Evolutionary conservation across 2,113 vertebrate genomes (phyloP), one percentile per base, ranked within the genome.

Genomic region (Henicopernis longicauda): DNA sequence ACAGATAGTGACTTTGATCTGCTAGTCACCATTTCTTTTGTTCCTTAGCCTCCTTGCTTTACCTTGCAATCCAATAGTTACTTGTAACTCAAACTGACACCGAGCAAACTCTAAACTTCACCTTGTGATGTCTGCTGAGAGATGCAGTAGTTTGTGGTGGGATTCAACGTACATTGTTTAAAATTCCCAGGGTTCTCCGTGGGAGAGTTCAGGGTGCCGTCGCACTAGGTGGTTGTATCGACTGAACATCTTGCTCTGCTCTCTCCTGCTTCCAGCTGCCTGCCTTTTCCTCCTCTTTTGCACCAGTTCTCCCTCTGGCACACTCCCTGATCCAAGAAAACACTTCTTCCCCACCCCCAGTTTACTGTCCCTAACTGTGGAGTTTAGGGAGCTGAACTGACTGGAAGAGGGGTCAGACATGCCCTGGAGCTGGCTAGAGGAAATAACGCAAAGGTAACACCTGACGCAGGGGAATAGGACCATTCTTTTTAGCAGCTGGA

Each of bases 121-220:
- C 32, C 44, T 49, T 45, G 13, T 20, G 58, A 40, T 3, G 7
- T 32, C n/a, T 59, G n/a, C 62, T 54, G 18, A 72, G 58, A 90
- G 40, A 44, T 25, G 70, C 63, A 15, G 25, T 14, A 42, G 32
- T 55, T 63, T 38, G 17, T 38, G 40, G 19, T 90, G 22, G 61
- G 40, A 76, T 72, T 73, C 36, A 13, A 2, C 0, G 6, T 11
- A 26, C 2, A 0, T 9, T 23, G 19, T n/a, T 82, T 57, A 72
- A 85, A 93, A 47, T 44, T 4, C 2, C 32, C 18, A 0, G 0
- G 16, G 7, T n/a, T 85, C 44, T 45, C 65, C 3, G 1, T 2
- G 5, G n/a, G 19, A 44, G 47, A 59, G 23, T 25, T 38, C 14
- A 32, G 61, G 16, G 10, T 78, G 69, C 38, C 1, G 1, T 36